These are phyloP conservation scores for Lithophane socia DNA, from an alignment of 2,888 invertebrate genomes.

Conservation along the genomic window DNA sequence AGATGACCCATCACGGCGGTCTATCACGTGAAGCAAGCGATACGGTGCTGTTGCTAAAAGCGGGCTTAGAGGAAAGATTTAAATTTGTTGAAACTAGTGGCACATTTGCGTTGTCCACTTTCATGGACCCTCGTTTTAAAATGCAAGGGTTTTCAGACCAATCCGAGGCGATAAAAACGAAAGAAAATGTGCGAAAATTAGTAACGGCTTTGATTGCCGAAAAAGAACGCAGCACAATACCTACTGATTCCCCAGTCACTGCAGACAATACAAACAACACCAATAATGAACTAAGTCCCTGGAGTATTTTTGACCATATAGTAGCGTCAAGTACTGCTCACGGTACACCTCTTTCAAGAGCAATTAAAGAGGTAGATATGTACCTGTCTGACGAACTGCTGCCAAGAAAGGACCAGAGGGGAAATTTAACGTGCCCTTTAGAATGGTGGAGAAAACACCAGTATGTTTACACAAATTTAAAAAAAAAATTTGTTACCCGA, in stretches of 20 bases:
- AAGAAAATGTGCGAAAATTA: slow-evolving; percentile 19
- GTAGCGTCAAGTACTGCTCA: slow-evolving; percentile 2
- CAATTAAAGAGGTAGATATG: slow-evolving; percentile 35
- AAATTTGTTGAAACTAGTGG: slow-evolving; percentile 24
- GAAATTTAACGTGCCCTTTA: slow-evolving; percentile 16
- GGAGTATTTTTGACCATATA: slow-evolving; percentile 24
- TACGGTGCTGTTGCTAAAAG: slow-evolving; percentile 5
- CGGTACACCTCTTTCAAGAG: slow-evolving; percentile 22
- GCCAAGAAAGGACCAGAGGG: neutral
- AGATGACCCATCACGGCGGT: neutral
- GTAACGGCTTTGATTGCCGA: slow-evolving; percentile 17
- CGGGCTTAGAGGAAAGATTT: slow-evolving; percentile 19
- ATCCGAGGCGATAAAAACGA: slow-evolving; percentile 13
- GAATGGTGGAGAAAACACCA: slow-evolving; percentile 10
- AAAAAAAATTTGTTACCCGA: neutral
- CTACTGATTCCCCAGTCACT: neutral
- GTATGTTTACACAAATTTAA: slow-evolving; percentile 4
- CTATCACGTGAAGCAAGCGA: slow-evolving; percentile 7
- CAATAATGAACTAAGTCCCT: slow-evolving; percentile 6
- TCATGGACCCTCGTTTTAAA: slow-evolving; percentile 44
- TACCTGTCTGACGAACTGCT: slow-evolving; percentile 25
- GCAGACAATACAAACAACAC: neutral
- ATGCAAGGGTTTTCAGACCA: slow-evolving; percentile 31
- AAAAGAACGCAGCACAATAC: slow-evolving; percentile 1
- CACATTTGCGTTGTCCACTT: slow-evolving; percentile 31